Percentiles rank a stretch among this genome's conserved stretches.
Evolutionary conservation across 1,140 invertebrate genomes (phyloP).

Genomic region (Megathymus violae): DNA sequence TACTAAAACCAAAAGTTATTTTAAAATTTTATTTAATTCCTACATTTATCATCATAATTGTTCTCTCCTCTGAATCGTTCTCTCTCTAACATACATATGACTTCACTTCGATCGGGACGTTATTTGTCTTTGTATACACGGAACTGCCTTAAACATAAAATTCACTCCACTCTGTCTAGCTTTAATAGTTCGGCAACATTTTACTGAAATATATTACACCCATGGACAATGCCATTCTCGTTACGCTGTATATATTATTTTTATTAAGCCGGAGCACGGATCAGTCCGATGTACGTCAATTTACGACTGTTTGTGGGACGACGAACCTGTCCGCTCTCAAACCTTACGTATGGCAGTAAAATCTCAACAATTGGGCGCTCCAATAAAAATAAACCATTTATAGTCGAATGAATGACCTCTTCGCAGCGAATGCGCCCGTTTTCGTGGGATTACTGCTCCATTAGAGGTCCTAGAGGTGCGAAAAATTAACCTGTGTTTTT

Average conservation of each 20-base stretch:
- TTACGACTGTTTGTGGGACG: constrained; percentile 69
- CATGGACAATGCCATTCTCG: constrained; percentile 47
- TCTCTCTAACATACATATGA: too few species aligned
- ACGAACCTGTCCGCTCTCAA: constrained; percentile 58
- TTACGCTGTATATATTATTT: constrained; percentile 64
- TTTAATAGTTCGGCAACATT: not conserved
- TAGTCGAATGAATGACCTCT: constrained; percentile 18
- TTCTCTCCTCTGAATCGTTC: too few species aligned
- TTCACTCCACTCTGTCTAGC: constrained; percentile 40
- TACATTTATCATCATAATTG: too few species aligned
- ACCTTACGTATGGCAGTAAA: constrained; percentile 56
- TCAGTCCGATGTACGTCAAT: constrained; percentile 62
- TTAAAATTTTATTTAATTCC: too few species aligned
- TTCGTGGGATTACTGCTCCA: not conserved
- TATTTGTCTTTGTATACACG: too few species aligned
- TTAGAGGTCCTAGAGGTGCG: not conserved
- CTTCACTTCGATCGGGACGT: too few species aligned
- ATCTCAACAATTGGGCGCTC: constrained; percentile 44
- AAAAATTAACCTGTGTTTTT: too few species aligned
- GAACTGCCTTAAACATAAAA: too few species aligned
- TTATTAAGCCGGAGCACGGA: constrained; percentile 65
- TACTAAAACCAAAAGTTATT: too few species aligned
- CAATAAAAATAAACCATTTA: constrained; percentile 41
- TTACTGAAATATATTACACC: constrained; percentile 66
- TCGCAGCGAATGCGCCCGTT: not conserved